Evolutionary conservation across 2,113 vertebrate genomes (phyloP).

Genomic region (Brachirus orientalis): DNA sequence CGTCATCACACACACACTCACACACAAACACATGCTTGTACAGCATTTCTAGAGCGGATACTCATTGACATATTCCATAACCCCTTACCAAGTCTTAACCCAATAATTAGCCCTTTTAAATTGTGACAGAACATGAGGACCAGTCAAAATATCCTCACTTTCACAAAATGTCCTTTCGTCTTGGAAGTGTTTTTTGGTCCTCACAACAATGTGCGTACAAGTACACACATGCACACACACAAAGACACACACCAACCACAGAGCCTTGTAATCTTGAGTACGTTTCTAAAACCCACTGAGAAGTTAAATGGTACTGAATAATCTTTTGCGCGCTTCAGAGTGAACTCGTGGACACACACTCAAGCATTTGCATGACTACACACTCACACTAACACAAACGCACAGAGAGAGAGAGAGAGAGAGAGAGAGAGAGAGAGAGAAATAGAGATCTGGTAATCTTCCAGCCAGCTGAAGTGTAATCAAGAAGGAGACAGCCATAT

Average conservation of each 20-base stretch:
- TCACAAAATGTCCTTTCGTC: no score
- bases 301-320: slow-evolving; percentile 57
- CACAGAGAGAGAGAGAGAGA: no score
- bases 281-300: slow-evolving; percentile 34
- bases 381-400: no score
- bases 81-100: no score
- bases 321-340: slow-evolving; percentile 57
- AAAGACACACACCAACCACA: slow-evolving; percentile 11
- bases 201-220: no score
- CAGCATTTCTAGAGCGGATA: no score
- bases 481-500: slow-evolving; percentile 79
- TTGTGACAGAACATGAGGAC: no score
- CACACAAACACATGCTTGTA: background rate
- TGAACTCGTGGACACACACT: slow-evolving; percentile 49
- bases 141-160: no score
- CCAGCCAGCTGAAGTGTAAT: slow-evolving; percentile 81
- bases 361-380: slow-evolving; percentile 63
- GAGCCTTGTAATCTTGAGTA: slow-evolving; percentile 62
- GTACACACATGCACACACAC: no score
- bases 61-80: no score
- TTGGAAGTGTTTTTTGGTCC: no score
- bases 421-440: background rate
- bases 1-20: background rate
- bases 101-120: no score
- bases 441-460: slow-evolving; percentile 74